These are phyloP conservation scores for Trissoscelio sp. DNA, from an alignment of 2,888 invertebrate species.

Conservation along the genomic window DNA sequence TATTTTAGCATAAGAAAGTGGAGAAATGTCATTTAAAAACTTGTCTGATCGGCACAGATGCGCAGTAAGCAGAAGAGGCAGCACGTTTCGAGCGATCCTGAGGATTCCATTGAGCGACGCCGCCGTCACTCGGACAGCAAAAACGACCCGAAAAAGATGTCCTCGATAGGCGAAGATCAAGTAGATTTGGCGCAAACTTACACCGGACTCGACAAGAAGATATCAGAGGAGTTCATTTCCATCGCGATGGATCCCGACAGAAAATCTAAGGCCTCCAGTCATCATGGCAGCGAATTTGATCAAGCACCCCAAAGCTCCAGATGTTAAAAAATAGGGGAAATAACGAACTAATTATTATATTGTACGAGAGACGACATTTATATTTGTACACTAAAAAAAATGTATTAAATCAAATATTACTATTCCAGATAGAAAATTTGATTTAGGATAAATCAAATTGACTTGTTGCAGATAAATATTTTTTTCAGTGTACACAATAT, in stretches of 20 bases:
- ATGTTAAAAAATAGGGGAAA: conserved; percentile 29
- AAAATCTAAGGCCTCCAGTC: conserved; percentile 80
- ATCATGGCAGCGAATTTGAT: conserved; percentile 78
- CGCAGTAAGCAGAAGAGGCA: conserved; percentile 78
- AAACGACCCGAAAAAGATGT: conserved; percentile 74
- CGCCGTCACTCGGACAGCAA: conserved; percentile 74
- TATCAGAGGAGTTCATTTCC: conserved; percentile 82
- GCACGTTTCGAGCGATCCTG: conserved; percentile 72
- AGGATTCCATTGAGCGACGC: conserved; percentile 69
- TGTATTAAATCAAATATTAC: no score
- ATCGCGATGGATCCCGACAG: conserved; percentile 81
- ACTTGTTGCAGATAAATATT: no score
- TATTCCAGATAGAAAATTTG: no score
- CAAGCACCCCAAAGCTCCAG: conserved; percentile 48
- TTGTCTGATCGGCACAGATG: conserved; percentile 70
- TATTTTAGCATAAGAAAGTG: conserved; percentile 51
- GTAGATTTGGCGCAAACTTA: conserved; percentile 80
- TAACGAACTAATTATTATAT: conserved; percentile 7
- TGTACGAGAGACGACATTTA: no score
- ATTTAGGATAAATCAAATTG: no score
- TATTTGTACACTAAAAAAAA: not conserved
- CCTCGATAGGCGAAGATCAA: conserved; percentile 78
- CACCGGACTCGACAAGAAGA: conserved; percentile 81
- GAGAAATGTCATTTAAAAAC: conserved; percentile 54
- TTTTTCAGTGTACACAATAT: no score